Base-by-base conservation (phyloP, 1,140 invertebrate genomes). In the Chironomus tepperi region DNA sequence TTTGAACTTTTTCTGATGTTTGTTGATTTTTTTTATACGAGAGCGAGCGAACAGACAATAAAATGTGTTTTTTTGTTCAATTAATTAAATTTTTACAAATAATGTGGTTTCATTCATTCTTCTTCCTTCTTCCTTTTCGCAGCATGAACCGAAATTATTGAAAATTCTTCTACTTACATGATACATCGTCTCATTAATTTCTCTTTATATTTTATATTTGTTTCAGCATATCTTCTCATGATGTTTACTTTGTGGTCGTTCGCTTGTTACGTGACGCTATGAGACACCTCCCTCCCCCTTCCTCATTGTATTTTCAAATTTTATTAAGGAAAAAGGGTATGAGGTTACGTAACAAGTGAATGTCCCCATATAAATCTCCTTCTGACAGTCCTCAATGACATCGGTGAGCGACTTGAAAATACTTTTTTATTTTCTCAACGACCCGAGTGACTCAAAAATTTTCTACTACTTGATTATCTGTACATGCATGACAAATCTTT, bases 1-100 rank as follows among this genome's bases (percentile, higher is more conserved):
- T 57, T 57, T 57, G 47, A 57, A 57, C 47, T 57, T 57, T 34
- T 57, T 57, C 47, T 57, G 47, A 57, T 57, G 47, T 57, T 57
- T 57, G 47, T 57, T 57, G 47, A 57, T 57, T 57, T n/a, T 57
- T 57, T 57, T 57, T 57, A 57, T 57, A 57, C 47, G 47, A 57
- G 47, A 57, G 47, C 47, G 47, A 57, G 47, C 47, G 47, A 57
- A 57, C 47, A 57, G 47, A 57, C 47, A 57, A 57, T 57, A 57
- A 57, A 57, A 57, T 57, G 12, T 57, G 47, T 57, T 57, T 34
- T n/a, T 57, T 57, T 57, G 47, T 57, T 57, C 47, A 57, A 57
- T 57, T 57, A 57, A 57, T 57, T 57, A 57, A 57, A 57, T 57
- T 57, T 34, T 57, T 57, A 57, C 12, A 57, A 57, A 57, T 57